Conservation (phyloP, 2,888 invertebrate genomes). For the Escarpia spicata region DNA sequence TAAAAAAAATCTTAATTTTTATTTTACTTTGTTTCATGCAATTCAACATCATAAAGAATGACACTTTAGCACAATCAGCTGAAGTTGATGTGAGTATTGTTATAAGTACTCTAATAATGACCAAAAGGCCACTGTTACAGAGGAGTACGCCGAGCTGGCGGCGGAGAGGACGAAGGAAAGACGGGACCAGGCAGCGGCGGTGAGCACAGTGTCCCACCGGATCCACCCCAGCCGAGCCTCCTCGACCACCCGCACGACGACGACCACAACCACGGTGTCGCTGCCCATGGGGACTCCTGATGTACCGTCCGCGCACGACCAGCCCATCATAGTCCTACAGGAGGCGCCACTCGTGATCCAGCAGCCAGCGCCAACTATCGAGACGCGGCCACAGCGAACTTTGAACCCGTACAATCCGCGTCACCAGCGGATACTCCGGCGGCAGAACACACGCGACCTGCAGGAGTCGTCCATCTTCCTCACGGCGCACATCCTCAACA, state of each 20-base stretch:
- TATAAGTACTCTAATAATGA: background rate
- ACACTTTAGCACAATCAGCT: no score
- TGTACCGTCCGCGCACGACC: background rate
- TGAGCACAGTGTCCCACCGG: conserved; percentile 27
- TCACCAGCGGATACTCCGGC: conserved; percentile 30
- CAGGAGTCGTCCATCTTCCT: conserved; percentile 21
- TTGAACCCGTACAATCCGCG: conserved; percentile 37
- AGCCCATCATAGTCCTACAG: conserved; percentile 36
- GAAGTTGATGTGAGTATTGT: background rate
- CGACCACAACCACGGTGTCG: conserved; percentile 20
- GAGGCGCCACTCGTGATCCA: conserved; percentile 51
- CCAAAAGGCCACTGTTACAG: background rate
- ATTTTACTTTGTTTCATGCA: no score
- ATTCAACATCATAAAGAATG: no score
- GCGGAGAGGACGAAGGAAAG: background rate
- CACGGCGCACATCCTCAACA: background rate
- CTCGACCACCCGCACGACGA: background rate
- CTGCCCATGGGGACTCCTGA: background rate
- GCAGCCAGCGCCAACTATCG: conserved; percentile 35
- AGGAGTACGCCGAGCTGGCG: background rate
- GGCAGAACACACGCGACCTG: conserved; percentile 24
- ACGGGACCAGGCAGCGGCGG: background rate
- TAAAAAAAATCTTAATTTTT: no score
- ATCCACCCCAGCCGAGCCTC: conserved; percentile 29
- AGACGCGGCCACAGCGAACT: conserved; percentile 13